Evolutionary conservation across 2,113 vertebrate species (phyloP), one percentile per base, ranked within the genome.

Genomic region (Oreochromis spilurus): DNA sequence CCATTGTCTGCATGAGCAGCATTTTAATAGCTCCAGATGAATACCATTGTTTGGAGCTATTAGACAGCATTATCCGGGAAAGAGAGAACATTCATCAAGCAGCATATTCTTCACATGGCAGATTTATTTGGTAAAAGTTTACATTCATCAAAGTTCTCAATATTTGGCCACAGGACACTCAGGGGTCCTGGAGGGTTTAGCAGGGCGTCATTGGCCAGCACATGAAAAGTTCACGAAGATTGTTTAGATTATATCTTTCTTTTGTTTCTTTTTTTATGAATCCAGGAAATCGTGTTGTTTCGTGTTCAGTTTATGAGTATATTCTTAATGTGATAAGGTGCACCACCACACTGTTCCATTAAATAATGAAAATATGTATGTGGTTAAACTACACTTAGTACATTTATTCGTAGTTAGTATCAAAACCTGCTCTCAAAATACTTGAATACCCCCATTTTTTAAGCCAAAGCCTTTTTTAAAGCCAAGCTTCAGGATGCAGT

Each of bases 121-220:
- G 91, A 92, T 94, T 92, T 90, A 93, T 93, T 84, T 86, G 52
- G 77, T 55, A 81, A 85, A 72, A 89, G 91, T 89, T 94, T 87
- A 77, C 77, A 77, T 85, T 87, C 50, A 89, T 80, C 85, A 77
- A 86, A 72, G 70, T 83, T 86, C 80, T 31, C 53, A 80, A 79
- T 75, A 86, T 87, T 87, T 65, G 88, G 83, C 60, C 43, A 48
- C 21, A 26, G 70, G 53, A 40, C 70, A 38, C 4, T 26, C 5
- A 24, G 24, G 40, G 10, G 36, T 80, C 62, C 21, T 54, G 29
- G 5, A 62, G 85, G 1, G 62, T 9, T 45, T 21, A 38, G 48
- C 57, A 38, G 26, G 53, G 52, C 11, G 19, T 17, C 45, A 6
- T 83, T 21, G 3, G 10, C n/a, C 29, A 43, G 7, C n/a, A 54